These are phyloP conservation scores for Aythya baeri DNA, from an alignment of 2,113 vertebrate species.

Conservation along the genomic window DNA sequence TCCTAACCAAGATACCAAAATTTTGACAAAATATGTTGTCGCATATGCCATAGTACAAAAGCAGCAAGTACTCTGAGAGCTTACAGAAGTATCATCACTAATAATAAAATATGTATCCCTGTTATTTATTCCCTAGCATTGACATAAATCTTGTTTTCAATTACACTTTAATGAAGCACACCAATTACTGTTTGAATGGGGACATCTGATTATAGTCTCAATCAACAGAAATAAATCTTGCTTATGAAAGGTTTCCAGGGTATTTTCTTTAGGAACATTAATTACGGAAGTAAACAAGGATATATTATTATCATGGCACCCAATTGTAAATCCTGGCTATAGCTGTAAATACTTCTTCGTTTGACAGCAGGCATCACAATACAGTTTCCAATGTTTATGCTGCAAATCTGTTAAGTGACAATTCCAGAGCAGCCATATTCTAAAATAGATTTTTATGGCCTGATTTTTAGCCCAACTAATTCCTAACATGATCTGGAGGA, in stretches of 20 bases:
- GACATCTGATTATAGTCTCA: conserved; percentile 74
- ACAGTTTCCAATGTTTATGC: conserved; percentile 38
- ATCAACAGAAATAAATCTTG: conserved; percentile 75
- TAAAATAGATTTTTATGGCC: conserved; percentile 11
- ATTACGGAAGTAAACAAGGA: conserved; percentile 77
- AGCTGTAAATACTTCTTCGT: conserved; percentile 34
- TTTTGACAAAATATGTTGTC: neutral
- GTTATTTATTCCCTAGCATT: conserved; percentile 70
- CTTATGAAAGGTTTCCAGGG: conserved; percentile 67
- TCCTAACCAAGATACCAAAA: neutral
- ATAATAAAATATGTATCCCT: conserved; percentile 67
- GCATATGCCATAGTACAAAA: neutral
- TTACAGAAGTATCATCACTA: conserved; percentile 24
- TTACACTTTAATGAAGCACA: conserved; percentile 79
- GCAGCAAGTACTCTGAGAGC: conserved; percentile 37
- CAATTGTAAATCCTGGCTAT: conserved; percentile 61
- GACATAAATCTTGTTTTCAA: conserved; percentile 76
- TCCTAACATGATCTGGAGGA: neutral
- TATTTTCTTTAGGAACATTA: conserved; percentile 73
- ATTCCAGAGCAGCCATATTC: conserved; percentile 2
- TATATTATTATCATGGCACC: conserved; percentile 61
- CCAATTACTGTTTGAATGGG: conserved; percentile 78
- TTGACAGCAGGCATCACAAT: conserved; percentile 48
- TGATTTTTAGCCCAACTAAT: neutral
- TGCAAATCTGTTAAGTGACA: conserved; percentile 28